A percentile compares a stretch with the other conserved stretches of the same genome.
Evolutionary conservation across 1,140 invertebrate genomes (phyloP).

Genomic region (Lineus longissimus): DNA sequence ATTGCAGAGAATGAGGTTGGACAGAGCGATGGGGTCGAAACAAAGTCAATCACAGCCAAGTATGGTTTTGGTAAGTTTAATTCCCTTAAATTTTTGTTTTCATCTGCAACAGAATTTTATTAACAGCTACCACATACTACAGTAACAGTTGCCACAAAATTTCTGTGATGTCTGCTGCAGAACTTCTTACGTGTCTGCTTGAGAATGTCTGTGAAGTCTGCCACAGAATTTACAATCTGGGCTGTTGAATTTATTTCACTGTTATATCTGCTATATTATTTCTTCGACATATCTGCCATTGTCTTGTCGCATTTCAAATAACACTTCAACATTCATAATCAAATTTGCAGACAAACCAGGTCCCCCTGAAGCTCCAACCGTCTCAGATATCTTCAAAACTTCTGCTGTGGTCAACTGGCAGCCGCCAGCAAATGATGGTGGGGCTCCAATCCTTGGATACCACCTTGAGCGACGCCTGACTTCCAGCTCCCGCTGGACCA

Average conservation of each 20-base stretch:
- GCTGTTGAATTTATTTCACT: too few species aligned
- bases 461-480: conserved; percentile 39
- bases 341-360: conserved; percentile 71
- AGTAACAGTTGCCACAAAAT: conserved; percentile 44
- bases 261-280: too few species aligned
- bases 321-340: not conserved
- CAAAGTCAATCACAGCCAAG: conserved; percentile 52
- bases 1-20: conserved; percentile 84
- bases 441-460: conserved; percentile 41
- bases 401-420: conserved; percentile 87
- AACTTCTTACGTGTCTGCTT: too few species aligned
- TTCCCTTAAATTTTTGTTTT: conserved; percentile 64
- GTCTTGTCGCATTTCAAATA: not conserved
- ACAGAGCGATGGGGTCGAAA: conserved; percentile 55
- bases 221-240: too few species aligned
- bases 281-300: too few species aligned
- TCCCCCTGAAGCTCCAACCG: conserved; percentile 57
- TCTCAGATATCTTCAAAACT: conserved; percentile 86
- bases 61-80: conserved; percentile 47
- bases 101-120: conserved; percentile 75
- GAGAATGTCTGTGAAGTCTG: too few species aligned
- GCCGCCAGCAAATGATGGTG: conserved; percentile 56
- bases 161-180: conserved; percentile 16
- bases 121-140: conserved; percentile 73
- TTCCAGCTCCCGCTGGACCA: conserved; percentile 35